A percentile compares a stretch with the other conserved stretches of the same genome.
Conservation (phyloP, 2,888 invertebrate genomes). For the Thyatira batis region DNA sequence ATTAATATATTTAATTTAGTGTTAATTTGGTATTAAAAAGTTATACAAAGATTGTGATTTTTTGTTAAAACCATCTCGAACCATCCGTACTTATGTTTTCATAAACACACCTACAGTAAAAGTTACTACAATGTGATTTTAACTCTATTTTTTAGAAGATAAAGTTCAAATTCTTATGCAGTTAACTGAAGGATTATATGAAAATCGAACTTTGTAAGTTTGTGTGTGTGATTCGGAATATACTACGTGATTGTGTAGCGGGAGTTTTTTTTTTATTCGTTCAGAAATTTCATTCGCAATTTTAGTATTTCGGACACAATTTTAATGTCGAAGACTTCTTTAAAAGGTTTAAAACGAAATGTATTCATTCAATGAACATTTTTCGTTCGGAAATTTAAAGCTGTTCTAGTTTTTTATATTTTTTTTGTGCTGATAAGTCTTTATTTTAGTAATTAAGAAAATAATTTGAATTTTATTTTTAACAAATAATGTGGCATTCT, state of each 20-base stretch:
- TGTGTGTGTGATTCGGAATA: constrained; percentile 46
- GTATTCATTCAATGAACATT: no score
- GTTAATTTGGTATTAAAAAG: no score
- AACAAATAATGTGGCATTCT: no score
- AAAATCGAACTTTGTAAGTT: constrained; percentile 43
- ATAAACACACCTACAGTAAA: constrained; percentile 21
- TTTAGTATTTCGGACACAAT: background rate
- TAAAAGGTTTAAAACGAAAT: no score
- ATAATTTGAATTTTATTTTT: no score
- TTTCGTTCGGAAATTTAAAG: no score
- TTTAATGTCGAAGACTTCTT: no score
- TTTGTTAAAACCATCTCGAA: background rate
- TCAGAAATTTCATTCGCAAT: background rate
- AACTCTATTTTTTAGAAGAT: constrained; percentile 4
- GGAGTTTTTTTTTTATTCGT: background rate
- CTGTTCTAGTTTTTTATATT: no score
- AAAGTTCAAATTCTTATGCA: constrained; percentile 22
- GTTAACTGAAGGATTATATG: constrained; percentile 43
- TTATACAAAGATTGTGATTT: no score
- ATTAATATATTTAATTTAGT: no score
- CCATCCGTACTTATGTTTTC: background rate
- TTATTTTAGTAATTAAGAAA: no score
- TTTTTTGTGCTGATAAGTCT: no score
- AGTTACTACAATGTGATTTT: constrained; percentile 21
- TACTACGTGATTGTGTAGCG: constrained; percentile 35